Evolutionary conservation across 2,797 vertebrate genomes (phyloP).

Genomic region (Melanotaenia pygmaea): DNA sequence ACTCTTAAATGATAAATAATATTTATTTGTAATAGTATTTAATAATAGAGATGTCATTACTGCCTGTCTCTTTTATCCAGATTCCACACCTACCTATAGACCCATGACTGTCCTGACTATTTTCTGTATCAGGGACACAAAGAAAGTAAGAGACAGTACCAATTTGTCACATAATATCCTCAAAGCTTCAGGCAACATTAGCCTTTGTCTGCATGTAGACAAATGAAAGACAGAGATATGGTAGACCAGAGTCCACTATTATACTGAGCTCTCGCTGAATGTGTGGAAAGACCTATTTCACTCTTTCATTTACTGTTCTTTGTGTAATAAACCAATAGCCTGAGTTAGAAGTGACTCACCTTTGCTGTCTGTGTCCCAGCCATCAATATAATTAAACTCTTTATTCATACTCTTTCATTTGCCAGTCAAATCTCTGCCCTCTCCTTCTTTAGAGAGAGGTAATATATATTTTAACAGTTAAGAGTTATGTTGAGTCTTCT

Average conservation of each 20-base stretch:
- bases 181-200: constrained; percentile 32
- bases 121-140: no score
- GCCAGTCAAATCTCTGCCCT: constrained; percentile 17
- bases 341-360: constrained; percentile 35
- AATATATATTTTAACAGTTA: no score
- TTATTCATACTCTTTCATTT: constrained; percentile 18
- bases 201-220: constrained; percentile 35
- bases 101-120: no score
- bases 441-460: neutral
- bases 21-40: neutral
- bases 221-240: constrained; percentile 28
- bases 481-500: neutral
- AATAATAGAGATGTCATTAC: neutral
- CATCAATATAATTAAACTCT: no score
- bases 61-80: no score
- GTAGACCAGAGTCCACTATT: neutral
- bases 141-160: constrained; percentile 7
- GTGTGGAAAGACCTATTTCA: constrained; percentile 12
- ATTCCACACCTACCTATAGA: no score
- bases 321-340: constrained; percentile 23
- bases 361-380: neutral
- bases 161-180: constrained; percentile 24
- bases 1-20: neutral
- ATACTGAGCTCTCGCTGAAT: constrained; percentile 3
- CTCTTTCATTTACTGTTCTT: constrained; percentile 5